phyloP scores from a whole-genome alignment of 2,888 invertebrate species.

The Aphodius sticticus region DNA sequence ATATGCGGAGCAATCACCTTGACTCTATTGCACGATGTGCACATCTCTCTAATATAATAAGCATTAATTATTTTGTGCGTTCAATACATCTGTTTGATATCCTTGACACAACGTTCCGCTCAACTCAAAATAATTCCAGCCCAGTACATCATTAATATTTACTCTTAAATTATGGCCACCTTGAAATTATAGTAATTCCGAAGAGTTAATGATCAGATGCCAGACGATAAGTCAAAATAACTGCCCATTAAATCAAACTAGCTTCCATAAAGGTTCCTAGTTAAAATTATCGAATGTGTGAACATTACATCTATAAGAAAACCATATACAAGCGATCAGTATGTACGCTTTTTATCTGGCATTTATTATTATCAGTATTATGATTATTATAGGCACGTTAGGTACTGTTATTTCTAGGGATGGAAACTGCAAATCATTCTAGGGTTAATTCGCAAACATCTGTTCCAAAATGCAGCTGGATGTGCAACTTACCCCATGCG shows the following conservation, averaged over 20 bases:
- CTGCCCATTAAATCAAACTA: not conserved
- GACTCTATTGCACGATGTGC: too few species aligned
- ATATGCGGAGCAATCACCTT: too few species aligned
- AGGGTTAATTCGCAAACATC: not conserved
- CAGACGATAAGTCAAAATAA: not conserved
- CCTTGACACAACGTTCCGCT: not conserved
- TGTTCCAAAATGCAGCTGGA: not conserved
- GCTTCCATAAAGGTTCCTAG: too few species aligned
- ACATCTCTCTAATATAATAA: not conserved
- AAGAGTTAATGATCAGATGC: not conserved
- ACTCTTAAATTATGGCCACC: not conserved
- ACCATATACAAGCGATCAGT: too few species aligned
- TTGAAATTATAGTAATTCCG: not conserved
- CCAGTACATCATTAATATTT: not conserved
- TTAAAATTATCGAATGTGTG: too few species aligned
- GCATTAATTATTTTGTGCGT: not conserved
- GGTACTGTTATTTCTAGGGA: not conserved
- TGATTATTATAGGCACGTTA: not conserved
- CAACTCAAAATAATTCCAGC: not conserved
- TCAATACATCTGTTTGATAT: not conserved
- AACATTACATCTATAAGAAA: too few species aligned
- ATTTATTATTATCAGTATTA: too few species aligned
- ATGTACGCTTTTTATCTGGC: too few species aligned
- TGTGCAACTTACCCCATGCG: not conserved
- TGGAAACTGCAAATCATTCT: not conserved